Base-by-base conservation (phyloP, 2,797 vertebrate species). In the Cossypha heuglini region DNA sequence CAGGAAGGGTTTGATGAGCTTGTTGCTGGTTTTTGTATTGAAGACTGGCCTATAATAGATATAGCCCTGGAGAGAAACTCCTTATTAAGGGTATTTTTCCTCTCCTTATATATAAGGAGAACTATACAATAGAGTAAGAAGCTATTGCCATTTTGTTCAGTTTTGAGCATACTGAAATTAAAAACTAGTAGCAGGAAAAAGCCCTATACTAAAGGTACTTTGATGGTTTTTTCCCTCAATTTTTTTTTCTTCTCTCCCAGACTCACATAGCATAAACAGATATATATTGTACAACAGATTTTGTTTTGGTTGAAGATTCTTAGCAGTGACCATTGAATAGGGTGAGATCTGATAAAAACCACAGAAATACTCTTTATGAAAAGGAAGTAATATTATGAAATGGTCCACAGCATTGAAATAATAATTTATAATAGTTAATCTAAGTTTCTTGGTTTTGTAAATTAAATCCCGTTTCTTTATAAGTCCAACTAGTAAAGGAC, bases 221-320 rank as follows among this genome's bases (percentile, higher is more conserved):
- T 67, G 2, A 37, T 35, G 4, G 4, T 40, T 38, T 73, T 37
- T 45, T 45, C 4, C 4, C 4, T 11, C 10, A 9, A 1, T 3
- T 31, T 35, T 33, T 48, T 51, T 35, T 55, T 19, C 3, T 64
- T 43, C 51, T n/a, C 25, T 68, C 43, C 19, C 31, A 43, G 29
- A 49, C 19, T 54, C 4, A 6, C 12, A 5, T 37, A 75, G 66
- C 22, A 35, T 75, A 43, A 84, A 54, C 19, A 67, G 64, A 13
- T 71, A 45, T 3, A 4, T 18, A 9, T 21, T 45, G 22, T 59
- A 48, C 15, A 38, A 38, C 4, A 31, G 2, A 16, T 59, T 17
- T 57, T 82, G 26, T 42, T 94, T 66, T n/a, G 6, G 3, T 59
- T 72, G 42, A 37, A 73, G 49, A 28, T 54, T 68, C 17, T 46